Conservation (phyloP, 2,888 invertebrate species). For the Laothoe populi region DNA sequence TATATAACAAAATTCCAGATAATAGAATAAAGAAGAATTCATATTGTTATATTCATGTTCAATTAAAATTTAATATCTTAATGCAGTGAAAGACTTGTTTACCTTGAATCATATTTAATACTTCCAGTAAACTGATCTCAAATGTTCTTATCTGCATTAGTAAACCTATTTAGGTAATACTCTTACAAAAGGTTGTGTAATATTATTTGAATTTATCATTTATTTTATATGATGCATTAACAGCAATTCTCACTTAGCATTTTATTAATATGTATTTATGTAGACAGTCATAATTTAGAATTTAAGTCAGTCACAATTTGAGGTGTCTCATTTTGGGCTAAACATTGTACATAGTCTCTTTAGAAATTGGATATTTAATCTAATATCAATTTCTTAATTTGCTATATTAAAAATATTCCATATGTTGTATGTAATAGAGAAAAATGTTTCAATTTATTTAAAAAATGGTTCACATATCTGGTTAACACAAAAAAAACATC, state of each 20-base stretch:
- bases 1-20: not conserved
- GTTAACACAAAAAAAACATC: conserved; percentile 24
- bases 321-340: conserved; percentile 48
- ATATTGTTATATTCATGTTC: not conserved
- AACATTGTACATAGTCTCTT: conserved; percentile 39
- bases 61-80: conserved; percentile 14
- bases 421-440: not conserved
- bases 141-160: not conserved
- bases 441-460: not conserved
- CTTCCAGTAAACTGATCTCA: conserved; percentile 14
- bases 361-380: conserved; percentile 27
- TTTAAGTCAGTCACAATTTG: conserved; percentile 34
- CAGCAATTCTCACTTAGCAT: not conserved
- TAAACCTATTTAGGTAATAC: no score
- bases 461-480: not conserved
- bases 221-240: not conserved
- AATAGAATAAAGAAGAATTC: not conserved
- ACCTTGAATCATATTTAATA: conserved; percentile 9
- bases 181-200: not conserved
- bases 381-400: conserved; percentile 11
- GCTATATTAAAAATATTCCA: not conserved
- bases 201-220: not conserved
- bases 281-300: conserved; percentile 26
- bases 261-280: conserved; percentile 4
- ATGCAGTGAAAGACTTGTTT: conserved; percentile 12